Percentiles rank a stretch among this genome's conserved stretches.
Conservation (phyloP, 1,140 invertebrate species). For the Trissolcus basalis region DNA sequence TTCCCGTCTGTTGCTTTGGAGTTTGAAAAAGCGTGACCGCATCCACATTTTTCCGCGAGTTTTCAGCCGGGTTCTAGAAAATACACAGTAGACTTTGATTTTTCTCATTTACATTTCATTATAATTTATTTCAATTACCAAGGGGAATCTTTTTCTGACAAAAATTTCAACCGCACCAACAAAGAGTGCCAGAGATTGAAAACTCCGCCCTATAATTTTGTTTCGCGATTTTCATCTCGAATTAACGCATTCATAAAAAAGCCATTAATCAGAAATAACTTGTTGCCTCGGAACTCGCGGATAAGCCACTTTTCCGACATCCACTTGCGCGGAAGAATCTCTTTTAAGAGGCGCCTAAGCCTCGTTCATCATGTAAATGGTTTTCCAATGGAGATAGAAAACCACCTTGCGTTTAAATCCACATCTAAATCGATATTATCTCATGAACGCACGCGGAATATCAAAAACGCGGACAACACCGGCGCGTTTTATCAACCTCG, state of each 20-base stretch:
- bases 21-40: no score
- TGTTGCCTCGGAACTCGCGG: conserved; percentile 56
- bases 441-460: conserved; percentile 36
- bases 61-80: background rate
- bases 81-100: conserved; percentile 19
- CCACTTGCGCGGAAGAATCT: conserved; percentile 54
- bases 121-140: conserved; percentile 24
- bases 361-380: conserved; percentile 62
- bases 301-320: conserved; percentile 54
- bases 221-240: conserved; percentile 12
- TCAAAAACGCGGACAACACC: conserved; percentile 13
- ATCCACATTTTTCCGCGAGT: conserved; percentile 5
- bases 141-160: background rate
- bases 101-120: conserved; percentile 35
- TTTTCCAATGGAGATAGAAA: conserved; percentile 61
- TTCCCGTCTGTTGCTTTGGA: no score
- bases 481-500: background rate
- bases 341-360: conserved; percentile 55
- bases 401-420: conserved; percentile 47
- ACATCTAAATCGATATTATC: conserved; percentile 54
- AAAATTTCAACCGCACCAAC: background rate
- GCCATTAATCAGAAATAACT: conserved; percentile 58
- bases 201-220: conserved; percentile 2
- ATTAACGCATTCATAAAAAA: conserved; percentile 23
- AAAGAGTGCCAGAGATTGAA: background rate